Base-by-base conservation (phyloP, 2,888 invertebrate species). In the Volucella zonaria region DNA sequence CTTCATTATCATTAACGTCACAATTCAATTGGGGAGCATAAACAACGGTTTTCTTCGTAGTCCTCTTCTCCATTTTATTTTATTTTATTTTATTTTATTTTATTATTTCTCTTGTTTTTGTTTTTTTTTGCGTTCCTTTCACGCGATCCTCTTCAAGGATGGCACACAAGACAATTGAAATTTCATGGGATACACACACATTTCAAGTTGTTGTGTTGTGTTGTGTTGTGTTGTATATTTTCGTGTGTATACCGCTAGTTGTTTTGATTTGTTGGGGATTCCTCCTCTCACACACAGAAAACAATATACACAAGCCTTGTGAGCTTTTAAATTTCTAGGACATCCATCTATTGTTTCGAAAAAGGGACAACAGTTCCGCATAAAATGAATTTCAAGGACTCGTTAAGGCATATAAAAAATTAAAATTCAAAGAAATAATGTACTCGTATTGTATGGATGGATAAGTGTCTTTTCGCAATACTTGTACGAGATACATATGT, bases 1-100 rank as follows among this genome's bases (percentile, higher is more conserved):
- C 81, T 80, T 85, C 85, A 80, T 81, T 81, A 85, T 81, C 85
- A 80, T 85, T 85, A 85, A 81, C 81, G 80, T 85, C 81, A 81
- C 80, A 80, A 85, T 85, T 85, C 81, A 85, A 85, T 85, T 85
- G 81, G 49, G 74, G 71, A 67, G 51, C 62, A 76, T 71, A 71
- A 80, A 76, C 75, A 79, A 52, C 42, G 45, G n/a, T 45, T 38
- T 40, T 42, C n/a, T 43, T 15, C 38, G 38, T 31, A 6, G 59
- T 61, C 23, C 51, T 68, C 40, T 54, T 54, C 38, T 54, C 52
- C 11, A 18, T 59, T 71, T 49, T 49, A 42, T 59, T 40, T 15
- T 59, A 42, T 59, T 40, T 15, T 49, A 18, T 47, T 31, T 49
- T 49, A 42, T 59, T 40, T 15, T 59, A 42, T 59, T 40, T 15